These are phyloP conservation scores for Cossypha niveicapilla DNA, from an alignment of 2,797 vertebrate species.

Conservation along the genomic window DNA sequence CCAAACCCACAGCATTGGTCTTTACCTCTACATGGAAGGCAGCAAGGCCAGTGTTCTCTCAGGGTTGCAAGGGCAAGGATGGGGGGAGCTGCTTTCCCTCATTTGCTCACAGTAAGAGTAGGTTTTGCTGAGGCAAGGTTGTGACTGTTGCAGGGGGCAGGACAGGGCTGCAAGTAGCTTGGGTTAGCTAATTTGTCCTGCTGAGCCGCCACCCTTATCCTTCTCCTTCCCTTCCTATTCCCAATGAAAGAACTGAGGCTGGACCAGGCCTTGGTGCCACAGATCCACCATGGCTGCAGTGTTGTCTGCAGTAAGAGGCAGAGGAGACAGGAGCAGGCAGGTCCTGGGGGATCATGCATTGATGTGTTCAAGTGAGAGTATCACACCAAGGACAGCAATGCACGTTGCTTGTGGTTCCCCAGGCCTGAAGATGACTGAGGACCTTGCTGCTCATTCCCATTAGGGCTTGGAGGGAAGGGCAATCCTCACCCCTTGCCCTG, in stretches of 20 bases:
- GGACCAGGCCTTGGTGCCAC: neutral
- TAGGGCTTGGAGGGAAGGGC: neutral
- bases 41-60: neutral
- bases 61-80: neutral
- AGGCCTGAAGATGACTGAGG: neutral
- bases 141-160: neutral
- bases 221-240: neutral
- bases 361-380: neutral
- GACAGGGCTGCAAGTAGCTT: neutral
- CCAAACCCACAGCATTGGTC: neutral
- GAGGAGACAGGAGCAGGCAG: rapidly evolving
- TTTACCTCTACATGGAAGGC: neutral
- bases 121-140: neutral
- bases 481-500: rapidly evolving
- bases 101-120: neutral
- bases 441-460: neutral
- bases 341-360: neutral
- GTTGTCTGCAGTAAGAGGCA: neutral
- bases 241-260: rapidly evolving
- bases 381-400: neutral
- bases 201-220: neutral
- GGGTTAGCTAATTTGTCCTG: neutral
- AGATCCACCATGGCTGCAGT: neutral
- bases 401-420: rapidly evolving
- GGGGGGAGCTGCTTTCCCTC: neutral